Evolutionary conservation across 1,140 invertebrate genomes (phyloP).

Genomic region (Drosophila sproati): DNA sequence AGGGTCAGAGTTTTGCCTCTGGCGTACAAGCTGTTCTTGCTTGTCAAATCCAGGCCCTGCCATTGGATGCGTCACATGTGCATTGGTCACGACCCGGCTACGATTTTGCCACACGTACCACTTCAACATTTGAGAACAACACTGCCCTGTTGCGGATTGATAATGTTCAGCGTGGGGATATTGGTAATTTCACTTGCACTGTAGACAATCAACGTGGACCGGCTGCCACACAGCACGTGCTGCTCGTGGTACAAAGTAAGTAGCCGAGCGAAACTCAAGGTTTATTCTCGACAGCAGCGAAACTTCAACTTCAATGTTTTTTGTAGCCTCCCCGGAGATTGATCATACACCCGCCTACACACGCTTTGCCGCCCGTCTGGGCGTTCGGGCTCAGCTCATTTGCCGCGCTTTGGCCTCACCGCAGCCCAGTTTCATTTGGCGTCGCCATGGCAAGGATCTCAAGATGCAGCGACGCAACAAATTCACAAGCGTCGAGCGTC

Average conservation of each 20-base stretch:
- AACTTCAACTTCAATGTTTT: not conserved
- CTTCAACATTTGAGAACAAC: conserved; percentile 89
- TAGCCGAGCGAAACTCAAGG: not conserved
- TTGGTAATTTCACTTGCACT: conserved; percentile 94
- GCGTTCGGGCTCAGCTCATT: conserved; percentile 91
- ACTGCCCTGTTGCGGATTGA: conserved; percentile 92
- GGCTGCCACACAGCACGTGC: conserved; percentile 86
- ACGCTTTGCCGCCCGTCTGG: conserved; percentile 95
- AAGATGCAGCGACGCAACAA: conserved; percentile 76
- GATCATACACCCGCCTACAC: conserved; percentile 91
- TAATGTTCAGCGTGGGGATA: conserved; percentile 91
- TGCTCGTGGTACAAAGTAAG: conserved; percentile 94
- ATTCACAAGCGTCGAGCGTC: conserved; percentile 64
- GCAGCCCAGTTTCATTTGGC: conserved; percentile 93
- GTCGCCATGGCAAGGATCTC: conserved; percentile 86
- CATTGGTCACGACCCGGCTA: conserved; percentile 92
- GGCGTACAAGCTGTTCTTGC: conserved; percentile 93
- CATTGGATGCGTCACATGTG: conserved; percentile 92
- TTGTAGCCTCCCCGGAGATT: conserved; percentile 93
- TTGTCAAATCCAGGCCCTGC: conserved; percentile 94
- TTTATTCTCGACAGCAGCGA: not conserved
- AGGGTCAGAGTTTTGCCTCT: conserved; percentile 90
- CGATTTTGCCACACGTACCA: conserved; percentile 88
- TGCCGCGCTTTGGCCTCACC: conserved; percentile 94
- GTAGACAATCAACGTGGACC: conserved; percentile 96